Conservation (phyloP, 2,113 vertebrate species). For the Thalassoma bifasciatum region DNA sequence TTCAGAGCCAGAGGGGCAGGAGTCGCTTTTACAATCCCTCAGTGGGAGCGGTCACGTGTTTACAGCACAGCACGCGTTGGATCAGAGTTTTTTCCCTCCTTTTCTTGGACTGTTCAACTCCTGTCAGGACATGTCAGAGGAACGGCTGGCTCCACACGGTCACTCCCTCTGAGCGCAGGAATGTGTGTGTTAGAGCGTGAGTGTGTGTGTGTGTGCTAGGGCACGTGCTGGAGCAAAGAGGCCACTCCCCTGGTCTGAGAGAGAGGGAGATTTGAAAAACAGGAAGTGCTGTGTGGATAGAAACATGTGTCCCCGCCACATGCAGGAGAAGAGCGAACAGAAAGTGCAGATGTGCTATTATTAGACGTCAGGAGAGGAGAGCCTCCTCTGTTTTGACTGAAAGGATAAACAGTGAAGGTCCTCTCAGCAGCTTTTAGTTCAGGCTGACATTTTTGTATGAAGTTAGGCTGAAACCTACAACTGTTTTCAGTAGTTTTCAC, state of each 20-base stretch:
- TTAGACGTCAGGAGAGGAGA: background rate
- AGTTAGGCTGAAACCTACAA: no score
- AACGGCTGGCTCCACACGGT: background rate
- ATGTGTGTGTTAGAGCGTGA: constrained; percentile 21
- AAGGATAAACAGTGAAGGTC: background rate
- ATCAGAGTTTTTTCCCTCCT: constrained; percentile 1
- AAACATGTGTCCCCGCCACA: fast-evolving
- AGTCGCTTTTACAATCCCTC: background rate
- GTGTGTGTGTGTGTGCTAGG: background rate
- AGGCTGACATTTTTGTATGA: background rate
- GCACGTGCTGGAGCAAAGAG: constrained; percentile 51
- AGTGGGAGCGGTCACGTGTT: constrained; percentile 52
- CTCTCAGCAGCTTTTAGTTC: background rate
- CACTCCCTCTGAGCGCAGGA: constrained; percentile 40
- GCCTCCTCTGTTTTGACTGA: background rate
- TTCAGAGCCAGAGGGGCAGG: constrained; percentile 35
- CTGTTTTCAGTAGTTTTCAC: no score
- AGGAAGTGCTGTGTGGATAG: constrained; percentile 36
- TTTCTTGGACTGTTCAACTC: constrained; percentile 11
- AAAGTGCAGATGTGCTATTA: background rate
- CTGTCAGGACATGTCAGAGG: constrained; percentile 39
- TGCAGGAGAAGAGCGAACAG: constrained; percentile 7
- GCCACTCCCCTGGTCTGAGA: constrained; percentile 24
- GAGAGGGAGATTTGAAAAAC: constrained; percentile 74
- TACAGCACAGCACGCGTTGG: constrained; percentile 43